Evolutionary conservation across 2,888 invertebrate species (phyloP), one percentile per base, ranked within the genome.

Genomic region (Coelopa pilipes): DNA sequence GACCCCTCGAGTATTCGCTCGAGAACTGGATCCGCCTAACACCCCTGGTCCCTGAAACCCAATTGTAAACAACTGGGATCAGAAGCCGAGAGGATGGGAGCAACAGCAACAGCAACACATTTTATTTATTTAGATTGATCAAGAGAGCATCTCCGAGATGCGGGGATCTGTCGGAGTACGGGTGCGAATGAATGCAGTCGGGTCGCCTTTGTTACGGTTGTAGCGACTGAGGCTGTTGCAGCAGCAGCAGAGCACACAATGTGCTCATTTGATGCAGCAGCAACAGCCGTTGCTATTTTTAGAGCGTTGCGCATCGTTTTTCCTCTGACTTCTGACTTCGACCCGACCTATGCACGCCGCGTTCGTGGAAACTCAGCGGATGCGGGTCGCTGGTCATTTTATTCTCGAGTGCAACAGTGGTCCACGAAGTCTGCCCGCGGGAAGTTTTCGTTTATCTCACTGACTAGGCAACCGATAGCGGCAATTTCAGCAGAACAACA

Each of bases 301-400:
- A 65, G 47, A 34, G 45, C 65, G 47, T 65, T 65, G 65, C 65
- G n/a, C 65, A 65, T 65, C 45, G 19, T 59, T 59, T 59, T 21
- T 21, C 12, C 7, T 4, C 34, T 34, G 34, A 34, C n/a, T n/a
- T n/a, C n/a, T n/a, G n/a, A n/a, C n/a, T n/a, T n/a, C n/a, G n/a
- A 7, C 34, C 34, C 34, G 34, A 34, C 4, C 34, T 7, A 2
- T 7, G 34, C 34, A 7, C 34, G 2, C 34, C 34, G 2, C 34
- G 19, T 59, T 21, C 19, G 5, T 21, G 21, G 21, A 21, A 24
- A 4, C 19, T 5, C 24, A 12, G 57, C 21, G 17, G 57, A 19
- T 57, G 17, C 2, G 19, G 19, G n/a, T 59, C 24, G 57, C 19
- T 59, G 57, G 19, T 9, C 15, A 15, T 9, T 3, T 53, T 9